Conservation (phyloP, 2,113 vertebrate genomes). For the Sorex fumeus region DNA sequence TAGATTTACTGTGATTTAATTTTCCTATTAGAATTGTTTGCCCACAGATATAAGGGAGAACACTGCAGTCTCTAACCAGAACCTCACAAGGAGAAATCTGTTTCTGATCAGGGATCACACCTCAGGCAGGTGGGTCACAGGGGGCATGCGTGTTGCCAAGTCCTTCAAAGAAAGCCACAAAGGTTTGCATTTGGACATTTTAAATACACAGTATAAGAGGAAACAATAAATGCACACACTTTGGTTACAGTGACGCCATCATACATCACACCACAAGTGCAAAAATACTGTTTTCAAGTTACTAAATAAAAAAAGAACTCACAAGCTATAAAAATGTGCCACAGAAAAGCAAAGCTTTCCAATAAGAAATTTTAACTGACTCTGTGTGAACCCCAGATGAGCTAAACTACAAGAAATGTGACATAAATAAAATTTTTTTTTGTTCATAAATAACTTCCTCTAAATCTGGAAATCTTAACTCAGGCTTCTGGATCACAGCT, state of each 20-base stretch:
- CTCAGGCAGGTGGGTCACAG: slow-evolving; percentile 75
- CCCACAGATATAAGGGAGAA: neutral
- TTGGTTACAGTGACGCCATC: slow-evolving; percentile 69
- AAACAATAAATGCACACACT: slow-evolving; percentile 64
- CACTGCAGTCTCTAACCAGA: slow-evolving; percentile 24
- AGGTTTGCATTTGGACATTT: slow-evolving; percentile 71
- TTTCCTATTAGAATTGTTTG: slow-evolving; percentile 63
- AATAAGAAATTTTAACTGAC: slow-evolving; percentile 35
- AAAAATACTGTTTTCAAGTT: slow-evolving; percentile 82
- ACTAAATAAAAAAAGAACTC: slow-evolving; percentile 70
- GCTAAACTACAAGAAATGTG: slow-evolving; percentile 49
- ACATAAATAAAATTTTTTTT: slow-evolving; percentile 19
- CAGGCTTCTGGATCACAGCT: neutral
- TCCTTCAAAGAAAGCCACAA: slow-evolving; percentile 74
- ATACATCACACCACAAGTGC: slow-evolving; percentile 65
- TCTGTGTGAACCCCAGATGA: slow-evolving; percentile 36
- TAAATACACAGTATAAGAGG: slow-evolving; percentile 75
- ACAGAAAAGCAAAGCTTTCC: slow-evolving; percentile 73
- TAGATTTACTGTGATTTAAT: slow-evolving; percentile 71
- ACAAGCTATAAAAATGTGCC: slow-evolving; percentile 55
- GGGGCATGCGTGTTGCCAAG: slow-evolving; percentile 87
- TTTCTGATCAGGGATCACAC: slow-evolving; percentile 73
- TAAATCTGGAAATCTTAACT: slow-evolving; percentile 1
- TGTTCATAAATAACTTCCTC: slow-evolving; percentile 24
- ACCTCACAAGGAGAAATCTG: slow-evolving; percentile 42